Conservation (phyloP, 35 echinoderm and acorn worm species). For the Ophiothrix spiculata region DNA sequence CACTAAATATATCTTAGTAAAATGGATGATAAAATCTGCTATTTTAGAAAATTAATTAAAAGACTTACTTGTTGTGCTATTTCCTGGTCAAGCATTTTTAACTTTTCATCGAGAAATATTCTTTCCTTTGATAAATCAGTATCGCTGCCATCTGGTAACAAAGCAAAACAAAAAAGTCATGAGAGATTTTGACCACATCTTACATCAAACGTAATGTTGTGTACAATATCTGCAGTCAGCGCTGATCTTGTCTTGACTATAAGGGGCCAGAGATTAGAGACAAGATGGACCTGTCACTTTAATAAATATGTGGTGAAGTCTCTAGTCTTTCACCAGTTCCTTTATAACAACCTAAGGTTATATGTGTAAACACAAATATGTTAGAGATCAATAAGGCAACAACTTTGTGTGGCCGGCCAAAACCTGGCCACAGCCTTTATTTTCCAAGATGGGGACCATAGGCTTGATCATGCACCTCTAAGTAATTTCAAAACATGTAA, state of each 20-base stretch:
- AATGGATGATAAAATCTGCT: too few relatives aligned
- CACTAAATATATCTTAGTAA: too few relatives aligned
- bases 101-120: constrained; percentile 79
- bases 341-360: too few relatives aligned
- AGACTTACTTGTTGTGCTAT: constrained; percentile 81
- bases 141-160: constrained; percentile 55
- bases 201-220: background rate
- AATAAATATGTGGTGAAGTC: background rate
- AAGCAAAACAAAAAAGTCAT: background rate
- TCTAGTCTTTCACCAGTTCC: background rate
- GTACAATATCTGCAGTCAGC: background rate
- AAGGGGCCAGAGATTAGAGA: background rate
- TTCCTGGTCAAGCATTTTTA: constrained; percentile 82
- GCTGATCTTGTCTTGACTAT: background rate
- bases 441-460: too few relatives aligned
- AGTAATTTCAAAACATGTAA: too few relatives aligned
- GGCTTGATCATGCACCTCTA: too few relatives aligned
- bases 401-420: too few relatives aligned
- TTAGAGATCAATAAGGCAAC: too few relatives aligned
- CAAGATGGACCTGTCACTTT: background rate
- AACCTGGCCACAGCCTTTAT: too few relatives aligned
- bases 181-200: background rate
- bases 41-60: too few relatives aligned
- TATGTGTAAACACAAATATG: too few relatives aligned
- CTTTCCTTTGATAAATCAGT: constrained; percentile 67